Evolutionary conservation across 2,113 vertebrate genomes (phyloP), one percentile per base, ranked within the genome.

Genomic region (Setophaga petechia): DNA sequence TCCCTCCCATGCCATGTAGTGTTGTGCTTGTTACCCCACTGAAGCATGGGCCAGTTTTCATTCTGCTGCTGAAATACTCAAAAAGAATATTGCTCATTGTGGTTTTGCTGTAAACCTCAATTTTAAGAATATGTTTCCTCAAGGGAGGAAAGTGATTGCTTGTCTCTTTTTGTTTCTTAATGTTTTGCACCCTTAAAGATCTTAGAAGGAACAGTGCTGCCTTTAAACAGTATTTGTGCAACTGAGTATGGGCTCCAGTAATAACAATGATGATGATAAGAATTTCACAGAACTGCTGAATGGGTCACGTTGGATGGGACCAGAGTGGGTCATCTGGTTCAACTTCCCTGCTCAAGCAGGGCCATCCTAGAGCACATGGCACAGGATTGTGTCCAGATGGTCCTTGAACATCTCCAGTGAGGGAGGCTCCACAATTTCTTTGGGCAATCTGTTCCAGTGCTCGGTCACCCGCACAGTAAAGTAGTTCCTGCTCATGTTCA

Each of bases 401-500:
- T 23, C 61, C 12, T 46, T 46, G 33, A 46, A 4, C 52, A n/a
- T n/a, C 19, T 87, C 65, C 46, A 33, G 18, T 44, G 22, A 52
- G 22, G 27, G 27, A 59, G 25, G 5, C 18, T 77, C 46, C 46
- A 44, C 33, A 52, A 3, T 17, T 7, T 44, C 84, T 52, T 18
- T 44, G 46, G 55, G n/a, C 47, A 54, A 0, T 10, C 65, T 87
- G 23, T 46, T 62, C 46, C 28, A 28, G 55, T 27, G 46, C 33
- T 46, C 0, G 0, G 39, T 62, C 28, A 78, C 47, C 47, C 0
- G 0, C 35, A 27, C 25, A 69, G 21, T 54, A 13, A 55, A 41
- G n/a, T 8, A 35, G 5, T 41, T 83, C n/a, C 9, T 74, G 23
- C 20, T 47, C 14, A 35, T 19, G 14, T 69, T 69, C 14, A 4